Conservation (phyloP, 2,888 invertebrate genomes). For the Steinernema scapterisci region DNA sequence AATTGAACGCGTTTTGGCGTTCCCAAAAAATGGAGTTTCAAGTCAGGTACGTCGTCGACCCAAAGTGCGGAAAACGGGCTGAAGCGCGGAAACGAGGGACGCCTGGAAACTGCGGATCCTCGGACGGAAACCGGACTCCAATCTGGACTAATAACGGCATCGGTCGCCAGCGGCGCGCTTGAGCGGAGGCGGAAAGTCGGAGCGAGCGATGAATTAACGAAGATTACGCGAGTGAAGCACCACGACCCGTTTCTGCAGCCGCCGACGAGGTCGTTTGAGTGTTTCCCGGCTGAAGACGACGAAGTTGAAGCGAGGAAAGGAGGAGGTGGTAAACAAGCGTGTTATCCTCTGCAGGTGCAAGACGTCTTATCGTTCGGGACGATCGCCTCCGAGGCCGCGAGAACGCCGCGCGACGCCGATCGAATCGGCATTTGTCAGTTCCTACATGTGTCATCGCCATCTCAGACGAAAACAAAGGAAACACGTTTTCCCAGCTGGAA, state of each 20-base stretch:
- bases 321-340: neutral
- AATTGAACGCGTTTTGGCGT: too few relatives aligned
- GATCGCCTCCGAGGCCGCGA: neutral
- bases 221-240: constrained; percentile 3
- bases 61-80: neutral
- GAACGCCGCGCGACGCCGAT: too few relatives aligned
- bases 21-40: neutral
- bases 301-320: neutral
- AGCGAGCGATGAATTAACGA: constrained; percentile 7
- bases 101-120: neutral
- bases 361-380: neutral
- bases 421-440: neutral
- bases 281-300: neutral
- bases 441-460: constrained; percentile 31
- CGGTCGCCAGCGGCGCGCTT: neutral
- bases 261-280: neutral
- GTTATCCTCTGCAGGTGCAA: neutral
- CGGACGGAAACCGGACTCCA: constrained; percentile 8
- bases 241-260: constrained; percentile 21
- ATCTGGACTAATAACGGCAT: constrained; percentile 27
- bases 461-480: constrained; percentile 43
- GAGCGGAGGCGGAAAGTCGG: constrained; percentile 8
- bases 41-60: neutral
- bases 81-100: neutral
- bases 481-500: constrained; percentile 8